Percentiles rank a stretch among this genome's conserved stretches.
These are phyloP conservation scores for Apostichopus californicus DNA, from an alignment of 35 echinoderm and acorn worm genomes.

Conservation along the genomic window DNA sequence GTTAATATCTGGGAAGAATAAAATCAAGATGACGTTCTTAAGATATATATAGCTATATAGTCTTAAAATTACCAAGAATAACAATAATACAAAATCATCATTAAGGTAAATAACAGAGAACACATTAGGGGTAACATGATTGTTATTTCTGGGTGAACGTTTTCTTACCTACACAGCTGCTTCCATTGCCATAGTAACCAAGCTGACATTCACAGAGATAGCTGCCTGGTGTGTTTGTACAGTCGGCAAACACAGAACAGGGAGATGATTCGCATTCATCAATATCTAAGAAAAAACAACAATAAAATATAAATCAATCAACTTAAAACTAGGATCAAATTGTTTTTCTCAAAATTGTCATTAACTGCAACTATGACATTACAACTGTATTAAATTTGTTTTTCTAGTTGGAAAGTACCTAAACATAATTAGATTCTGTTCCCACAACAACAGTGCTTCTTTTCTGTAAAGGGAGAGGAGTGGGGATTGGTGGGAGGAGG, in stretches of 20 bases:
- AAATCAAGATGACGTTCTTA: background rate
- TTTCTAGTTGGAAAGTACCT: too few species aligned
- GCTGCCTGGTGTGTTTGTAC: constrained; percentile 64
- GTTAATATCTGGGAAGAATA: background rate
- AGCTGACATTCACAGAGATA: constrained; percentile 63
- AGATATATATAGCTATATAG: background rate
- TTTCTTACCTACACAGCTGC: constrained; percentile 51
- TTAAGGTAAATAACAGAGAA: background rate
- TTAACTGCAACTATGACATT: too few species aligned
- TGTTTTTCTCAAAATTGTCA: too few species aligned
- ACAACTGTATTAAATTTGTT: too few species aligned
- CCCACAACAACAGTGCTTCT: too few species aligned
- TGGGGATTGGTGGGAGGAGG: too few species aligned
- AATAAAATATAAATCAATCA: too few species aligned
- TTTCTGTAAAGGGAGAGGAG: too few species aligned
- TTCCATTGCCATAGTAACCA: constrained; percentile 75
- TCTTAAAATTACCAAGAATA: background rate
- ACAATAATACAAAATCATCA: background rate
- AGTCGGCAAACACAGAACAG: constrained; percentile 62
- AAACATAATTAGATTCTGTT: too few species aligned
- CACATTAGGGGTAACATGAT: background rate
- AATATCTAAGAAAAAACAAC: constrained; percentile 45
- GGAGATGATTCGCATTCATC: constrained; percentile 61
- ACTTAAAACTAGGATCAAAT: too few species aligned
- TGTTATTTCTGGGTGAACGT: background rate